phyloP scores from a whole-genome alignment of 2,113 vertebrate genomes.

The Stegostoma tigrinum region DNA sequence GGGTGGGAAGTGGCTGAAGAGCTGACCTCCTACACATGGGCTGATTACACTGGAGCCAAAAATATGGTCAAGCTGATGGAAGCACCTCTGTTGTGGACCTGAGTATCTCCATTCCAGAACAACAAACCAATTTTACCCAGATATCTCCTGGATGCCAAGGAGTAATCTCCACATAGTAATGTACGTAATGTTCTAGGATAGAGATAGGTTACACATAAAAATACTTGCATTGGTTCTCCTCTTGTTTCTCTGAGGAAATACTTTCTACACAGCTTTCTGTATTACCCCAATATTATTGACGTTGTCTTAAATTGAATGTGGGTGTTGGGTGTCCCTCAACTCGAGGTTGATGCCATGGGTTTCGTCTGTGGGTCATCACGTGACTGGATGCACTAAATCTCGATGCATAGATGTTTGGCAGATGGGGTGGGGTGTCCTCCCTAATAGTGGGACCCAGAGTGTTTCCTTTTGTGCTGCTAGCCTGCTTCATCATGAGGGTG shows the following conservation, averaged over 20 bases:
- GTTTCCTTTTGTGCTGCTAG: too few species aligned
- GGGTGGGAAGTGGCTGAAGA: not conserved
- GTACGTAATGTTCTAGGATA: not conserved
- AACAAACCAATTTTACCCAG: not conserved
- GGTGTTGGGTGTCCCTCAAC: too few species aligned
- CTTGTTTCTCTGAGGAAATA: not conserved
- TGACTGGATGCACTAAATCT: too few species aligned
- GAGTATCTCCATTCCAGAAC: not conserved
- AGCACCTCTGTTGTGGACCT: not conserved
- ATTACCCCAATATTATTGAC: not conserved
- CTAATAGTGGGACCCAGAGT: too few species aligned
- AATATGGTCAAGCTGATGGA: not conserved
- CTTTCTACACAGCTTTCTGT: not conserved
- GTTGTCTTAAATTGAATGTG: not conserved
- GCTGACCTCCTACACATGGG: not conserved
- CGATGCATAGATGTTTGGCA: too few species aligned
- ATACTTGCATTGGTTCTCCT: not conserved
- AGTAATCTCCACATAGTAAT: not conserved
- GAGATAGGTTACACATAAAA: not conserved
- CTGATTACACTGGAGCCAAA: not conserved
- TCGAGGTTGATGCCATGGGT: too few species aligned
- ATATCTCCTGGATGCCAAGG: not conserved
- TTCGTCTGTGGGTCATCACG: too few species aligned
- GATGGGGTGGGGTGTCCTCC: too few species aligned
- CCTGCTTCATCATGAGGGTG: too few species aligned